Base-by-base conservation (phyloP, 2,113 vertebrate species). In the Mesembrinibis cayennensis region DNA sequence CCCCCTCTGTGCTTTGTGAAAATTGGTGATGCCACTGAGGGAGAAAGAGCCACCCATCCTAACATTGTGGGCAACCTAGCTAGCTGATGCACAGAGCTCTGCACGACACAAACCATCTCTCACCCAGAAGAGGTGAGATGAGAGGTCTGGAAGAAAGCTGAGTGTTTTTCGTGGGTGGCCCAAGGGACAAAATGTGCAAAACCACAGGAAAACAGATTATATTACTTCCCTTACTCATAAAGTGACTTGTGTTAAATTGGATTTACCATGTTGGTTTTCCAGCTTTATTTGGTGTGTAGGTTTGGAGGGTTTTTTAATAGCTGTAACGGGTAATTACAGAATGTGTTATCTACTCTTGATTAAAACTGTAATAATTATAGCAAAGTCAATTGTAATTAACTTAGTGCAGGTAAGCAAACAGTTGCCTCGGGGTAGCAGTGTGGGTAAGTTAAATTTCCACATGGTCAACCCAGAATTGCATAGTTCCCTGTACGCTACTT, bases 361-460 rank as follows among this genome's bases (percentile, higher is more conserved):
- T 93, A 80, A 40, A 74, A 79, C 61, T 56, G 70, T 58, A 91
- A 73, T 74, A 73, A 70, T 91, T 85, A 87, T 1, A 81, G 52
- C 40, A 34, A 93, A 96, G 93, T 76, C 47, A 65, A 15, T 59
- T 83, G 36, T 74, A 95, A 94, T 85, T 90, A 89, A 72, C 50
- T 86, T 44, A 42, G 52, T 38, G 32, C 89, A 95, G 90, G 76
- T 93, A 95, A 88, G 71, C 40, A 88, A 89, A 73, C 38, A 82
- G 40, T 40, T 89, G 82, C 94, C 70, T 93, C 1, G 0, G 63
- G 72, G n/a, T 16, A 87, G 72, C 44, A 58, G 11, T 27, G 19
- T 89, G 86, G 42, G 10, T 53, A 94, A 90, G 53, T 13, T 56
- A 25, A 85, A 76, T 61, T 88, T 89, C 83, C 55, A 76, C 15